Conservation (phyloP, 2,113 vertebrate genomes). For the Archocentrus centrarchus region DNA sequence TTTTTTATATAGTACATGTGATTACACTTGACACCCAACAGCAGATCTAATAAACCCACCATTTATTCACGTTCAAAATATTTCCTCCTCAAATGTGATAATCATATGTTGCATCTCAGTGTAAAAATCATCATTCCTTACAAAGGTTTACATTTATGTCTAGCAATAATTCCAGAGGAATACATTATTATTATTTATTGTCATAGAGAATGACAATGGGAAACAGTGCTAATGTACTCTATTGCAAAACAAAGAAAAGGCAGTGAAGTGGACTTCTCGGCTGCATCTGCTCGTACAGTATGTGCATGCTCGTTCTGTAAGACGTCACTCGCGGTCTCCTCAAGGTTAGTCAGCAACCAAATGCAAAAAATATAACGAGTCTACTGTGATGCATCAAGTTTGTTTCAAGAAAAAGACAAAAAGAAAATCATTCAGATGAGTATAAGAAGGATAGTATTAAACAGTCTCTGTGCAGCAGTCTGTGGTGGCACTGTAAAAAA, state of each 20-base stretch:
- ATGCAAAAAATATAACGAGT: slow-evolving; percentile 60
- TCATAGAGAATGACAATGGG: slow-evolving; percentile 85
- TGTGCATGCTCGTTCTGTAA: slow-evolving; percentile 71
- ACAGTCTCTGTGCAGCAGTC: slow-evolving; percentile 66
- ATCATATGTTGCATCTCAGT: slow-evolving; percentile 81
- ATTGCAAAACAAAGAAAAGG: slow-evolving; percentile 81
- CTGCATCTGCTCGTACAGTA: slow-evolving; percentile 61
- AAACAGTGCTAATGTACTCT: slow-evolving; percentile 81
- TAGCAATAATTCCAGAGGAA: slow-evolving; percentile 88
- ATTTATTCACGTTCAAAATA: slow-evolving; percentile 66
- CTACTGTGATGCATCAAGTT: slow-evolving; percentile 22
- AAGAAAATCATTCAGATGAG: slow-evolving; percentile 43
- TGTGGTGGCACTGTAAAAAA: slow-evolving; percentile 61
- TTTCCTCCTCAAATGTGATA: slow-evolving; percentile 77
- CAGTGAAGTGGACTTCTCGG: slow-evolving; percentile 73
- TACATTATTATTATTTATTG: slow-evolving; percentile 85
- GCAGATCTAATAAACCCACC: slow-evolving; percentile 69
- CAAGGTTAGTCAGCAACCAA: slow-evolving; percentile 44
- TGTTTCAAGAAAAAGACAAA: slow-evolving; percentile 21
- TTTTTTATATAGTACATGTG: slow-evolving; percentile 74
- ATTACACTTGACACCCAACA: slow-evolving; percentile 75
- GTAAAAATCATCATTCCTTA: slow-evolving; percentile 87
- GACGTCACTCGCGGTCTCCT: slow-evolving; percentile 30
- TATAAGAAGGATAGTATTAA: slow-evolving; percentile 59
- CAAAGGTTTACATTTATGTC: slow-evolving; percentile 86